These are phyloP conservation scores for Xiphydria camelus DNA, from an alignment of 2,888 invertebrate genomes.

Conservation along the genomic window DNA sequence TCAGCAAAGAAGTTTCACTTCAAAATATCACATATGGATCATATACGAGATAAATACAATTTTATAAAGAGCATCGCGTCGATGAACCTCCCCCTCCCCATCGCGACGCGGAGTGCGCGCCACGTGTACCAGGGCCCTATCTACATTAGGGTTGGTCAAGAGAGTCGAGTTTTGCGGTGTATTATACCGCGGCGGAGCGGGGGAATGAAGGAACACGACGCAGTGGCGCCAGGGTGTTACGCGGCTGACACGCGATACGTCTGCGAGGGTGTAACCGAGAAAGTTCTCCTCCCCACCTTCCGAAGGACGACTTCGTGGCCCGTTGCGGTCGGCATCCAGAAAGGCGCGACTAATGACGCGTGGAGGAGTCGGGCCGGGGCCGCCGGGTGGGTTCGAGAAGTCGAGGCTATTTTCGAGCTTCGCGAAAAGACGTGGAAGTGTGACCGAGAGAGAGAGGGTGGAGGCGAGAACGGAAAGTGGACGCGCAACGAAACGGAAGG, in stretches of 20 bases:
- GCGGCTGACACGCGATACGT: conserved; percentile 52
- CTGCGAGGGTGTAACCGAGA: conserved; percentile 41
- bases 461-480: too few relatives aligned
- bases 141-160: conserved; percentile 18
- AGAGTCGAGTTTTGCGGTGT: conserved; percentile 19
- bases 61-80: too few relatives aligned
- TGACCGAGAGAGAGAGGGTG: too few relatives aligned
- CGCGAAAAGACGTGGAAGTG: conserved; percentile 14
- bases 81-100: too few relatives aligned
- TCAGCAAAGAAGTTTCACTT: too few relatives aligned
- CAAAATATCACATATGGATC: too few relatives aligned
- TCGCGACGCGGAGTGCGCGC: neutral
- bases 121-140: too few relatives aligned
- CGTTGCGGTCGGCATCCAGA: neutral
- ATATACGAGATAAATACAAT: too few relatives aligned
- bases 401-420: conserved; percentile 44
- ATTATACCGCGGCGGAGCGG: conserved; percentile 19
- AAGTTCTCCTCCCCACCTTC: conserved; percentile 4
- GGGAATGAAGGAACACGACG: conserved; percentile 37
- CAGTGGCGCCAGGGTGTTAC: conserved; percentile 52
- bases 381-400: conserved; percentile 43
- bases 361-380: conserved; percentile 29
- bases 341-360: conserved; percentile 37
- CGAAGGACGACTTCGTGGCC: too few relatives aligned
- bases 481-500: too few relatives aligned